Evolutionary conservation across 1,140 invertebrate genomes (phyloP).

Genomic region (Sycophila sp.): DNA sequence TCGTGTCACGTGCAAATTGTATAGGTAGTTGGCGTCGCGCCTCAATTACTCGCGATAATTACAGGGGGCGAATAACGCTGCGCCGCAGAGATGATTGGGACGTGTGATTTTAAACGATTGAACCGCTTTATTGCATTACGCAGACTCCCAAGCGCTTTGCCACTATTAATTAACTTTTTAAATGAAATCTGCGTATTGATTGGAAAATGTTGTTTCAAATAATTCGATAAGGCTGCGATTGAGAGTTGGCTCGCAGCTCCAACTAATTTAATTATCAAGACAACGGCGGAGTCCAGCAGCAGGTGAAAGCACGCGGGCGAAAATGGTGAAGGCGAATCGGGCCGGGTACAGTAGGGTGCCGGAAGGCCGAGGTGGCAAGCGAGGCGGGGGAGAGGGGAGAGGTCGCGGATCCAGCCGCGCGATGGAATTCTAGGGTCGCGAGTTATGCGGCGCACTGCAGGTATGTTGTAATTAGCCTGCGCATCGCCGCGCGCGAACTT

Average conservation of each 20-base stretch:
- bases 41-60: slow-evolving; percentile 29
- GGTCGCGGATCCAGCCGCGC: background rate
- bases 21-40: background rate
- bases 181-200: too few species aligned
- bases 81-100: too few species aligned
- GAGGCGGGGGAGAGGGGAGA: background rate
- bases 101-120: too few species aligned
- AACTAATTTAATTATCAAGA: too few species aligned
- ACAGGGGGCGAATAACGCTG: background rate
- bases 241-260: background rate
- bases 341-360: background rate
- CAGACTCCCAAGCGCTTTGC: too few species aligned
- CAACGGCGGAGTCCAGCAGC: background rate
- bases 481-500: slow-evolving; percentile 20
- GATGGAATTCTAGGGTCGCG: slow-evolving; percentile 25
- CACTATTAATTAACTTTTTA: too few species aligned
- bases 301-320: too few species aligned
- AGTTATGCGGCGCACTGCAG: slow-evolving; percentile 23
- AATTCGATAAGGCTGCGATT: too few species aligned
- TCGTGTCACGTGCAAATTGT: slow-evolving; percentile 20
- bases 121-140: too few species aligned
- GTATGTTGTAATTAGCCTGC: slow-evolving; percentile 35
- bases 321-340: background rate
- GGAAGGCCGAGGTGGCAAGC: background rate
- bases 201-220: too few species aligned